Conservation (phyloP, 2,113 vertebrate genomes). For the Aldabrachelys gigantea region DNA sequence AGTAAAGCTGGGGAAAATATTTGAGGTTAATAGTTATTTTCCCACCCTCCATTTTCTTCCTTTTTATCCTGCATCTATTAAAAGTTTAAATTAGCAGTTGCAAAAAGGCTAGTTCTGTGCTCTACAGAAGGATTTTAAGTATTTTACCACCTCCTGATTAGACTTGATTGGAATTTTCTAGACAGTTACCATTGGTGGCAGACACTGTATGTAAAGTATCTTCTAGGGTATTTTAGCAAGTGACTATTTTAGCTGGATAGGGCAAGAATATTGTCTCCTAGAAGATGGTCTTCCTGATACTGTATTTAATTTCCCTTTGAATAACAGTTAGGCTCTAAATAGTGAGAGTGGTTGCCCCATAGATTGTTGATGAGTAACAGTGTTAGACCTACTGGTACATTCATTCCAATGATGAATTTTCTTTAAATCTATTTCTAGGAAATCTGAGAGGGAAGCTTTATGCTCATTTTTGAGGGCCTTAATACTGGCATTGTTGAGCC, state of each 20-base stretch:
- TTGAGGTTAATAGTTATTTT: neutral
- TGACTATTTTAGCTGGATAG: neutral
- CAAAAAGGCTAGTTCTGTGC: neutral
- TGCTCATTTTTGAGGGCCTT: neutral
- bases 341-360: neutral
- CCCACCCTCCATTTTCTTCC: neutral
- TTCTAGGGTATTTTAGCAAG: neutral
- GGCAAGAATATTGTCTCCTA: constrained; percentile 7
- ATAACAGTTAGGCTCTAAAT: neutral
- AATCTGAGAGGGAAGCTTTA: neutral
- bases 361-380: neutral
- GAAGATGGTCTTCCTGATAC: neutral
- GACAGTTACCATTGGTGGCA: neutral
- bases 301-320: neutral
- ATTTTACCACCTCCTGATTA: neutral
- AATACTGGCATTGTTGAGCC: neutral
- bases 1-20: neutral
- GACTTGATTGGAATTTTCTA: neutral
- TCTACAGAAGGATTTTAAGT: neutral
- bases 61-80: neutral
- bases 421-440: neutral
- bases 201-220: neutral
- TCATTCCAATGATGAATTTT: neutral
- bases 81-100: neutral
- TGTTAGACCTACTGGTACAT: neutral